phyloP scores from a whole-genome alignment of 1,140 invertebrate genomes.

The Caenorhabditis latens region DNA sequence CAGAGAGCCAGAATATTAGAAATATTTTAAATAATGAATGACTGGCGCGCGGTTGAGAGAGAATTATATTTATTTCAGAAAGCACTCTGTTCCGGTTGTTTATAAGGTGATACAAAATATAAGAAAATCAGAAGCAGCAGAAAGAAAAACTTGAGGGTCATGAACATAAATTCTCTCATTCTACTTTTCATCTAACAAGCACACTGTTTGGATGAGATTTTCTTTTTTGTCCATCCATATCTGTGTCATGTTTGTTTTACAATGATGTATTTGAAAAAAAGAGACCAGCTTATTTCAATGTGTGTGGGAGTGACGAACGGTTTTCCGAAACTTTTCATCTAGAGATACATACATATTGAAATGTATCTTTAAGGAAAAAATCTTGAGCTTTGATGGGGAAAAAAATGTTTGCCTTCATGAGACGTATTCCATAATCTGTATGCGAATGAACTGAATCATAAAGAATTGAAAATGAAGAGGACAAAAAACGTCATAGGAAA shows the following conservation, averaged over 20 bases:
- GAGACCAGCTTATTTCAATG: constrained; percentile 44
- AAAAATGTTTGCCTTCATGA: background rate
- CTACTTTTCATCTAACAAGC: constrained; percentile 12
- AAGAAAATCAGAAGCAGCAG: background rate
- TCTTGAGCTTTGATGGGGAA: background rate
- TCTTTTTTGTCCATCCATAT: background rate
- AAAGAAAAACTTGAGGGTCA: background rate
- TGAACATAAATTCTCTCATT: background rate
- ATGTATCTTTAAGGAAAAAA: constrained; percentile 30
- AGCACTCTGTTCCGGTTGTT: background rate
- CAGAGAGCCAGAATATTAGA: background rate
- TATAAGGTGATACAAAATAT: too few relatives aligned
- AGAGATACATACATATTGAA: background rate
- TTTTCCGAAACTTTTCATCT: constrained; percentile 16
- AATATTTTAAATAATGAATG: constrained; percentile 25
- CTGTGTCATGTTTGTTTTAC: constrained; percentile 56
- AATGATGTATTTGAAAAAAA: constrained; percentile 48
- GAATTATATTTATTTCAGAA: background rate
- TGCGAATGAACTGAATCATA: constrained; percentile 50
- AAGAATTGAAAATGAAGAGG: background rate
- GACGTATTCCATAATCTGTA: constrained; percentile 45
- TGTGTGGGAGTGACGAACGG: constrained; percentile 35
- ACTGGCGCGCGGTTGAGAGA: background rate
- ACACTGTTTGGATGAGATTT: constrained; percentile 31
- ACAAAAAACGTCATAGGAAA: background rate